Evolutionary conservation across 2,113 vertebrate genomes (phyloP).

Genomic region (Hyperopisus bebe): DNA sequence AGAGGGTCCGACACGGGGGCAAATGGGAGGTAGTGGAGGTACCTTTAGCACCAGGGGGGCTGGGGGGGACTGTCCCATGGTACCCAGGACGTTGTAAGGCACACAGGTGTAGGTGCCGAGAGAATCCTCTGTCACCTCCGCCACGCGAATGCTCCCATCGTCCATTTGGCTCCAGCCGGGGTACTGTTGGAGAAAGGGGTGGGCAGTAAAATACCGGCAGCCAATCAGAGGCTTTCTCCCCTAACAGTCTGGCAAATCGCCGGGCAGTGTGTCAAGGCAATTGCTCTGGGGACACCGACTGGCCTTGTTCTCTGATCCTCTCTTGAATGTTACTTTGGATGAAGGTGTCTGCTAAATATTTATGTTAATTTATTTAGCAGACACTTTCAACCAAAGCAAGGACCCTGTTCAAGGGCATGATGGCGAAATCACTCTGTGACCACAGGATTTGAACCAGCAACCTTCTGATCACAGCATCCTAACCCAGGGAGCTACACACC

Average conservation of each 20-base stretch:
- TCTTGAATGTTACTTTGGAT: not conserved
- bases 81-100: constrained; percentile 98
- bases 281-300: not conserved
- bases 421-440: not conserved
- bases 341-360: not conserved
- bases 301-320: not conserved
- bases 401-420: not conserved
- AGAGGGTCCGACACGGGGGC: not conserved
- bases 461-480: not conserved
- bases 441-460: not conserved
- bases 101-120: constrained; percentile 98
- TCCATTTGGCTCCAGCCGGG: constrained; percentile 91
- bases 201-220: not conserved
- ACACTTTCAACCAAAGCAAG: not conserved
- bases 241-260: not conserved
- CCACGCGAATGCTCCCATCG: constrained; percentile 89
- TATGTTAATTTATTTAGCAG: not conserved
- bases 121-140: constrained; percentile 95
- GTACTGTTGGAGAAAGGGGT: constrained; percentile 58
- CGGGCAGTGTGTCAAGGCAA: not conserved
- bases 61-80: constrained; percentile 93
- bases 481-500: not conserved
- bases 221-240: not conserved
- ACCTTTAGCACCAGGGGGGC: constrained; percentile 99
- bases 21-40: not conserved